Conservation (phyloP, 2,113 vertebrate genomes). For the Nycticebus coucang region DNA sequence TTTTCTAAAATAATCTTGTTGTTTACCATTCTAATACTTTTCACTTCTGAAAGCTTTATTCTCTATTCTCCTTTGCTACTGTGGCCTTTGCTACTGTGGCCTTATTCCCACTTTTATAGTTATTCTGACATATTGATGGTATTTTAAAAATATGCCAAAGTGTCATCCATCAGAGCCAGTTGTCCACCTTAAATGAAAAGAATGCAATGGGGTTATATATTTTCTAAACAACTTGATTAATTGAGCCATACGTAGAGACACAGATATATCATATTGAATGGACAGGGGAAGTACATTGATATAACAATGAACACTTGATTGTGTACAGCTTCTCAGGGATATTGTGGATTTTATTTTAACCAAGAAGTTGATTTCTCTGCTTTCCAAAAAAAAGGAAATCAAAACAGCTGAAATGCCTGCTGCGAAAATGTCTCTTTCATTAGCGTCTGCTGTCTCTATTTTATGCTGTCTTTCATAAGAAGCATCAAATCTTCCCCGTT, state of each 20-base stretch:
- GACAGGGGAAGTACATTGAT: background rate
- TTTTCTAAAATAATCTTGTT: background rate
- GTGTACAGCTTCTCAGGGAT: background rate
- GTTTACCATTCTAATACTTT: background rate
- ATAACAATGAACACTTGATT: background rate
- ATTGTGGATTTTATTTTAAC: constrained; percentile 15
- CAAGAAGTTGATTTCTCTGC: constrained; percentile 17
- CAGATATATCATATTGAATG: background rate
- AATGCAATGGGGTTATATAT: background rate
- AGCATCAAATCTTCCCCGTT: constrained; percentile 7
- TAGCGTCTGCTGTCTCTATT: constrained; percentile 4
- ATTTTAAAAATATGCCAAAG: constrained; percentile 19
- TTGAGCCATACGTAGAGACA: background rate
- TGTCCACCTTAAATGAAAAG: background rate
- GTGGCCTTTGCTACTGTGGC: background rate
- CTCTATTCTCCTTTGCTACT: background rate
- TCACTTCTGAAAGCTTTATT: background rate
- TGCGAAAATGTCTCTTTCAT: constrained; percentile 13
- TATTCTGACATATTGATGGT: background rate
- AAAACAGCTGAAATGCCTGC: background rate
- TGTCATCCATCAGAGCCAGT: background rate
- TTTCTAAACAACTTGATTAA: background rate
- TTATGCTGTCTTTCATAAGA: background rate
- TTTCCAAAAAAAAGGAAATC: background rate
- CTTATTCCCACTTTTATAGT: background rate